Base-by-base conservation (phyloP, 2,113 vertebrate genomes). In the Gobius niger region DNA sequence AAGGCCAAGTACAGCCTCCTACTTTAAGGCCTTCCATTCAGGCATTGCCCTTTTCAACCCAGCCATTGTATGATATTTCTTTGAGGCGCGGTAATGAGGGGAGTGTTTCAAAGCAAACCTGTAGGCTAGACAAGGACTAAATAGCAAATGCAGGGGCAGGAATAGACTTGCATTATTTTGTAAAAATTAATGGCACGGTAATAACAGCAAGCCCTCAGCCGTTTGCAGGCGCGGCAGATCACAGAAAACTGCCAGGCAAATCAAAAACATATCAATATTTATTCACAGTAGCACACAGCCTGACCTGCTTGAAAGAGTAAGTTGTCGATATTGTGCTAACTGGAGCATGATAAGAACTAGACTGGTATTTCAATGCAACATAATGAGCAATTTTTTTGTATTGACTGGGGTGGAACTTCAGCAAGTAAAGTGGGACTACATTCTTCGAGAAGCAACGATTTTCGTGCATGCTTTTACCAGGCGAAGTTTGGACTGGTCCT, bases 1-100 rank as follows among this genome's bases (percentile, higher is more conserved):
- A 92, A 92, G 90, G 92, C 92, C 90, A 92, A 92, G 91, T 92
- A 88, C 90, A 87, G 87, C 89, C 90, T 89, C 87, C 86, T 85
- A 57, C 88, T 90, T 90, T 80, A 89, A 88, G 81, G 82, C 81
- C 54, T 57, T 89, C 87, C 89, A 91, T 92, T 91, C 89, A 92
- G 85, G 88, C 88, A 80, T 82, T 88, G 90, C 70, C 83, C 88
- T 91, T 92, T 92, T 92, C 91, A 91, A 90, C 87, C 76, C 50
- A 54, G 50, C 91, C 82, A 90, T 92, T 91, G 91, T 91, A 85
- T 81, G 85, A 88, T 78, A 82, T 82, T 87, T 89, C 90, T 92
- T 91, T 91, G 86, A 91, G 89, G 85, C 73, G 75, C 78, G 65
- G 72, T 90, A 89, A 90, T 88, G 86, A 90, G 83, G 68, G 54